These are phyloP conservation scores for Acrobasis suavella DNA, from an alignment of 2,888 invertebrate genomes.

Conservation along the genomic window DNA sequence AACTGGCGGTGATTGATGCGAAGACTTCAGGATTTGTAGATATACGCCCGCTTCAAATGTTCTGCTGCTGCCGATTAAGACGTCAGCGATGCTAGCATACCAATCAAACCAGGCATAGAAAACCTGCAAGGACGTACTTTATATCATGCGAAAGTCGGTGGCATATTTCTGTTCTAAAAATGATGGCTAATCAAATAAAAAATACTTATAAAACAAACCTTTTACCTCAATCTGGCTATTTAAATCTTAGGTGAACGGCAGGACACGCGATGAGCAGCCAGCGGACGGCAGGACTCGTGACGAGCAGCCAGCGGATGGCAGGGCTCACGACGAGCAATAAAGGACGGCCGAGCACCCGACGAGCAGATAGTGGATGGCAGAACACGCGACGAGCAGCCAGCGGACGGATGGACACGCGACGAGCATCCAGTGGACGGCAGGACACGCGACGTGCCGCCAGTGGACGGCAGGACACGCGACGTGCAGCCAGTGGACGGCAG, in stretches of 20 bases:
- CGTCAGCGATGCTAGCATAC: too few relatives aligned
- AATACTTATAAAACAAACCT: too few relatives aligned
- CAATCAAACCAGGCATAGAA: too few relatives aligned
- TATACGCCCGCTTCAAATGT: too few relatives aligned
- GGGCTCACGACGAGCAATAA: neutral
- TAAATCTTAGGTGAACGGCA: neutral
- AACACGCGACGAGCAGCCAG: neutral
- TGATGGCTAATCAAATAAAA: too few relatives aligned
- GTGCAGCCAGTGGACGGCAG: neutral
- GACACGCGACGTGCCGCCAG: neutral
- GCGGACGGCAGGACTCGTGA: neutral
- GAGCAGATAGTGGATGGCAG: conserved; percentile 1
- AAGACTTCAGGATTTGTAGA: too few relatives aligned
- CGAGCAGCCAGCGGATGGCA: neutral
- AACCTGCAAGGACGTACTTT: too few relatives aligned
- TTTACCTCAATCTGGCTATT: too few relatives aligned
- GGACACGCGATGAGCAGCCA: neutral
- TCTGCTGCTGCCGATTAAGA: too few relatives aligned
- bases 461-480: neutral
- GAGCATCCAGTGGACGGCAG: neutral
- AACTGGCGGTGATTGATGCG: too few relatives aligned
- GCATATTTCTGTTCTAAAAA: too few relatives aligned
- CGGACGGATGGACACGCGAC: neutral
- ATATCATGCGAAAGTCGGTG: too few relatives aligned
- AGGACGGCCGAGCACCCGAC: neutral